These are phyloP conservation scores for Sicus ferrugineus DNA, from an alignment of 2,888 invertebrate genomes.

Conservation along the genomic window DNA sequence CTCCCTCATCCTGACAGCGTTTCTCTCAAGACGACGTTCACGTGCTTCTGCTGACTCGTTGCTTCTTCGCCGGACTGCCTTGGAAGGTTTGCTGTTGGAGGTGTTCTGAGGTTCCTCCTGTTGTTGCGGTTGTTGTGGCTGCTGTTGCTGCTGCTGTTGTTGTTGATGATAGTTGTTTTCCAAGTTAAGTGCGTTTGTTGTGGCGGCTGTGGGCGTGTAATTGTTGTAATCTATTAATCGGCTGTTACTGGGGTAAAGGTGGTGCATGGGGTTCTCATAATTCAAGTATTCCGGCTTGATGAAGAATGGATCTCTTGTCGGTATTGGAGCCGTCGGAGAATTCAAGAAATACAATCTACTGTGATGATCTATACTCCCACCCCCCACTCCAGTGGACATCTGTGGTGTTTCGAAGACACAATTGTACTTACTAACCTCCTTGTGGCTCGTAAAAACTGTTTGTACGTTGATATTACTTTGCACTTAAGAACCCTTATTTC, in stretches of 20 bases:
- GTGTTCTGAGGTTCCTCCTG: conserved; percentile 21
- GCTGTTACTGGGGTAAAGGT: conserved; percentile 57
- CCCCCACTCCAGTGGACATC: conserved; percentile 62
- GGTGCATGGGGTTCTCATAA: conserved; percentile 62
- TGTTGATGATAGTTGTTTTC: conserved; percentile 41
- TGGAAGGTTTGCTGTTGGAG: conserved; percentile 13
- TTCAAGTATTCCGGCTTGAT: conserved; percentile 61
- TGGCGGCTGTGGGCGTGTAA: conserved; percentile 48
- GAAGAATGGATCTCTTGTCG: conserved; percentile 58
- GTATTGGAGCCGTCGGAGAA: conserved; percentile 56
- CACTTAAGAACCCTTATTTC: conserved; percentile 6
- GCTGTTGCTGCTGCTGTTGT: conserved; percentile 32
- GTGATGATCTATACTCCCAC: conserved; percentile 62
- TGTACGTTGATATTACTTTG: conserved; percentile 1
- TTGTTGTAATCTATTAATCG: conserved; percentile 59
- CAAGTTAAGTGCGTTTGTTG: conserved; percentile 43
- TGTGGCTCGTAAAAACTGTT: conserved; percentile 24
- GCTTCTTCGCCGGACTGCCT: conserved; percentile 55
- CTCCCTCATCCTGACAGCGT: conserved; percentile 64
- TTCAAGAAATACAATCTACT: conserved; percentile 60
- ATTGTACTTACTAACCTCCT: conserved; percentile 27
- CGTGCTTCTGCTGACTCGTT: conserved; percentile 64
- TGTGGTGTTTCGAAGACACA: conserved; percentile 43
- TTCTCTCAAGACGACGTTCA: conserved; percentile 60
- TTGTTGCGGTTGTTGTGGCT: conserved; percentile 31